Evolutionary conservation across 2,888 invertebrate genomes (phyloP), one percentile per base, ranked within the genome.

Genomic region (Theristus sp.): DNA sequence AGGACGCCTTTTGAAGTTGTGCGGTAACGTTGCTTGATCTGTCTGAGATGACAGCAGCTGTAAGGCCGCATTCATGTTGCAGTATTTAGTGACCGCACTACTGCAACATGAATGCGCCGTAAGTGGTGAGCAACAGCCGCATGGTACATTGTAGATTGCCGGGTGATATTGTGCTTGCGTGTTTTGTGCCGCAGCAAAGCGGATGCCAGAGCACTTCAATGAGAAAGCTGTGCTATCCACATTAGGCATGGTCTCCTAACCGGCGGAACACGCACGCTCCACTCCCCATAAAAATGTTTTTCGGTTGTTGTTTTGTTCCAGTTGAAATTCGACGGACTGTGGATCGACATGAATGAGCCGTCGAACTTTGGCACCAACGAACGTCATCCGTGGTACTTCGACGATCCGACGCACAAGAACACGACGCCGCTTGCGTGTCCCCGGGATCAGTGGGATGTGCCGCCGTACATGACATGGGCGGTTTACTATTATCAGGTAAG

Each of bases 331-430:
- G 89, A 89, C 70, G 89, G 88, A 20, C 82, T 84, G 54, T 89
- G 89, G 89, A 85, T 89, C 67, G 86, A 88, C 69, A 89, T 89
- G 88, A 88, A 89, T 75, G 89, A 89, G 71, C 87, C 87, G 0
- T 84, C 64, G 24, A 87, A 87, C 77, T 87, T 88, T 75, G 76
- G 65, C 28, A 71, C 70, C 0, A 71, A 70, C 61, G 30, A 26
- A 6, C n/a, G 29, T 29, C 26, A 68, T 64, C 68, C 69, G 13
- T 58, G 60, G 60, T 63, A 65, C 60, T 67, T 62, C 56, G 67
- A 66, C 61, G 65, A 62, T 56, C 58, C 63, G 17, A 67, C 67
- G 54, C 68, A 69, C 61, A 68, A 68, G 17, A 63, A 67, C 59
- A 65, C 61, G 54, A 59, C 62, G 30, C 66, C 67, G 10, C 61